phyloP scores from a whole-genome alignment of 2,113 vertebrate species.

The Campylomormyrus numenius region DNA sequence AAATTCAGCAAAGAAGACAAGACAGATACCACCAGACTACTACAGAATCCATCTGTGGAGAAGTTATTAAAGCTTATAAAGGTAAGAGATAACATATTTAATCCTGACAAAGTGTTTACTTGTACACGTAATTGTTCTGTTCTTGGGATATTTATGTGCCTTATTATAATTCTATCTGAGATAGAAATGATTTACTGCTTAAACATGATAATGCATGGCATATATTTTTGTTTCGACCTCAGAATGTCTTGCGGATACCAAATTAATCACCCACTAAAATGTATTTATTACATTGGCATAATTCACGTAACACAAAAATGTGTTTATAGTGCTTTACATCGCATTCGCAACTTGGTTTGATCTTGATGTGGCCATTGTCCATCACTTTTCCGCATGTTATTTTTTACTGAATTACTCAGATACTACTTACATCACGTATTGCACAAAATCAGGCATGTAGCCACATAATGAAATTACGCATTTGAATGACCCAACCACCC shows the following conservation, averaged over 20 bases:
- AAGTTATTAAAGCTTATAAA: background rate
- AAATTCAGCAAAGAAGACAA: background rate
- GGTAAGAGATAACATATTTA: constrained; percentile 8
- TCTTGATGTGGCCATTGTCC: background rate
- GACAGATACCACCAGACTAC: background rate
- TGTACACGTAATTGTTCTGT: background rate
- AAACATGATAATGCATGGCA: background rate
- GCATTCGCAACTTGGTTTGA: background rate
- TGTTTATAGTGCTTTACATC: background rate
- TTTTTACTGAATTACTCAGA: background rate
- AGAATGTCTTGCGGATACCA: background rate
- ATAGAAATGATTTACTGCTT: background rate
- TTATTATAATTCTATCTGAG: background rate
- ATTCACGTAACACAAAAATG: background rate
- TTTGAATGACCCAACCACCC: background rate
- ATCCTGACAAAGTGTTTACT: background rate
- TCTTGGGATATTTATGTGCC: background rate
- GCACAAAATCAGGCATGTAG: background rate
- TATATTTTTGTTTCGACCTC: background rate
- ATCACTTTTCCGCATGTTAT: background rate
- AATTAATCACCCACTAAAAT: background rate
- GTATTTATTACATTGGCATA: background rate
- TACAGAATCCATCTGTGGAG: background rate
- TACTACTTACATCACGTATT: background rate
- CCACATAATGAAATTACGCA: background rate